Evolutionary conservation across 2,797 vertebrate genomes (phyloP).

Genomic region (Numenius phaeopus): DNA sequence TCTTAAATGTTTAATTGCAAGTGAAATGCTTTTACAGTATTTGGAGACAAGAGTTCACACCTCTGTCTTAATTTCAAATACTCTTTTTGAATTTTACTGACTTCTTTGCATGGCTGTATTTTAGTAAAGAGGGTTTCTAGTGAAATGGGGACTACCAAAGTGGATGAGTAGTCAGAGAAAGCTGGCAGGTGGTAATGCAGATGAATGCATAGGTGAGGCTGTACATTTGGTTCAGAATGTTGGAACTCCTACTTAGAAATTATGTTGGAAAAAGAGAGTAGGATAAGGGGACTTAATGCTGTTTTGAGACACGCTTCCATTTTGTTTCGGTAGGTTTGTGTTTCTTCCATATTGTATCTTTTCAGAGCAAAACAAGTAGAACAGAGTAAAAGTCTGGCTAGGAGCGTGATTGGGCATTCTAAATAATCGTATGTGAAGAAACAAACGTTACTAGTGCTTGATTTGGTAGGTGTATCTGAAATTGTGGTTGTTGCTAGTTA

Average conservation of each 20-base stretch:
- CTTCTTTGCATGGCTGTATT: background rate
- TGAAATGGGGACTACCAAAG: background rate
- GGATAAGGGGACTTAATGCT: background rate
- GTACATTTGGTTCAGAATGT: background rate
- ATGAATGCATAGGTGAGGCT: background rate
- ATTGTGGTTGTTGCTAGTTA: background rate
- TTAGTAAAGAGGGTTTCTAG: background rate
- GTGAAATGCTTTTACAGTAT: background rate
- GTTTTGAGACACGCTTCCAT: background rate
- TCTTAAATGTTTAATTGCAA: background rate
- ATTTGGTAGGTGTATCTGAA: background rate
- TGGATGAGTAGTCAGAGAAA: background rate
- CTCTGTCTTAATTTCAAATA: background rate
- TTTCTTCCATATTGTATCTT: background rate
- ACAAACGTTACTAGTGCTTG: background rate
- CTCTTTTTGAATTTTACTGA: background rate
- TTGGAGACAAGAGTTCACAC: background rate
- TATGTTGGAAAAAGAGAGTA: background rate
- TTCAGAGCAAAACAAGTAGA: background rate
- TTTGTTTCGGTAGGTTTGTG: background rate
- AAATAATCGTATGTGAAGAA: background rate
- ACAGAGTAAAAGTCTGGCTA: background rate
- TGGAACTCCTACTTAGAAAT: background rate
- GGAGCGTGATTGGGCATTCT: background rate
- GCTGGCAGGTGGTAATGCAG: background rate